Percentiles rank a stretch among this genome's conserved stretches.
Conservation (phyloP, 2,888 invertebrate species). For the Oligia fasciuncula region DNA sequence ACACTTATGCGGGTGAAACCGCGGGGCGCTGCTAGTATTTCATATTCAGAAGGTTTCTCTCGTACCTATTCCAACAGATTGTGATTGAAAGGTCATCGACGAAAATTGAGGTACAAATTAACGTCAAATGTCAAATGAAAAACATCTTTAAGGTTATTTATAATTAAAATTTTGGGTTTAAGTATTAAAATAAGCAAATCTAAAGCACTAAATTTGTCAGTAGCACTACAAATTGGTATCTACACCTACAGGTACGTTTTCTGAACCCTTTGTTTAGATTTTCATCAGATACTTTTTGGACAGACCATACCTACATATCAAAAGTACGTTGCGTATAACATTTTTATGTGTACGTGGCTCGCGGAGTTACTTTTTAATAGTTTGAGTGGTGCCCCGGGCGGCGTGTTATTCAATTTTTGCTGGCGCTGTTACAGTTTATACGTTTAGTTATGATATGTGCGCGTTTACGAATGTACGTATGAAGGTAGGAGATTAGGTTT, state of each 20-base stretch:
- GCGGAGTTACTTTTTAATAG: conserved; percentile 77
- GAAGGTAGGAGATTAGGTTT: neutral
- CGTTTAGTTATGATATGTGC: conserved; percentile 41
- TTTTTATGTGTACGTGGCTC: conserved; percentile 51
- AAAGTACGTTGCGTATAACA: conserved; percentile 29
- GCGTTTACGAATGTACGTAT: conserved; percentile 6
- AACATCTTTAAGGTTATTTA: neutral
- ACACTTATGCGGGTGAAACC: no score
- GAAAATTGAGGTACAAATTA: neutral
- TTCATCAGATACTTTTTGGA: neutral
- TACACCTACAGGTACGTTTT: neutral
- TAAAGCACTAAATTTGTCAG: neutral
- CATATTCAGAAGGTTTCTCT: neutral
- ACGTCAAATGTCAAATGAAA: neutral
- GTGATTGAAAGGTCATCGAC: neutral
- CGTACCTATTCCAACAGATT: neutral
- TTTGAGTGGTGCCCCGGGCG: conserved; percentile 76
- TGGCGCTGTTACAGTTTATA: conserved; percentile 58
- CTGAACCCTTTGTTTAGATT: neutral
- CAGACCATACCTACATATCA: conserved; percentile 10
- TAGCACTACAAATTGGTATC: neutral
- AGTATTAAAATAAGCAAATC: neutral
- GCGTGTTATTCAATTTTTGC: conserved; percentile 78
- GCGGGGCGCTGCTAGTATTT: neutral
- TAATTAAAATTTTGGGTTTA: neutral